phyloP scores from a whole-genome alignment of 1,140 invertebrate genomes.

The Probaryconus sp. region DNA sequence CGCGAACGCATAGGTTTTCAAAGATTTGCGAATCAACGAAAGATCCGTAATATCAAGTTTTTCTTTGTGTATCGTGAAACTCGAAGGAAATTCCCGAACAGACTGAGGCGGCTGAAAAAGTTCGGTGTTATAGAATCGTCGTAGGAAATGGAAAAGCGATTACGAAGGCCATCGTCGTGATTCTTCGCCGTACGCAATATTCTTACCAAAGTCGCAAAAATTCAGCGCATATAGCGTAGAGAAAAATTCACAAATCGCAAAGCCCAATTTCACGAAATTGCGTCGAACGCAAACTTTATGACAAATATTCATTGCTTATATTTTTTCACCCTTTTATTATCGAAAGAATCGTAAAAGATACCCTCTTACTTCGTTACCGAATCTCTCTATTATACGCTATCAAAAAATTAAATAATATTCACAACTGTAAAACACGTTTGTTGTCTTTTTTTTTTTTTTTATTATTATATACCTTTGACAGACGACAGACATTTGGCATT shows the following conservation, averaged over 20 bases:
- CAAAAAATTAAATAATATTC: no score
- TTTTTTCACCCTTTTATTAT: no score
- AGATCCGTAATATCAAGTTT: neutral
- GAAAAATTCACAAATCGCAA: neutral
- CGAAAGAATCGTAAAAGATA: no score
- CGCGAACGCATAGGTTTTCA: neutral
- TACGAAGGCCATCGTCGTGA: slow-evolving; percentile 21
- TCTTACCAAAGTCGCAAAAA: slow-evolving; percentile 12
- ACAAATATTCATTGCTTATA: neutral
- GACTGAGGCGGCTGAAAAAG: neutral
- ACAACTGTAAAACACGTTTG: no score
- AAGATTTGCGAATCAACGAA: slow-evolving; percentile 1
- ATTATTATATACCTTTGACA: no score
- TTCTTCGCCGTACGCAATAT: slow-evolving; percentile 19
- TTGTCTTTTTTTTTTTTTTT: no score
- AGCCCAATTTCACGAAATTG: slow-evolving; percentile 1
- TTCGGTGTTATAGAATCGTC: slow-evolving; percentile 32
- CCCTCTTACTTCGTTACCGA: no score
- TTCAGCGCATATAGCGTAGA: neutral
- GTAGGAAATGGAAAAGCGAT: slow-evolving; percentile 33
- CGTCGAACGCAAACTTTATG: neutral
- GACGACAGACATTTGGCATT: no score
- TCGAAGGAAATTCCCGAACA: neutral
- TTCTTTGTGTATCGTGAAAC: slow-evolving; percentile 9
- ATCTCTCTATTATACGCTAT: no score